Conservation (phyloP, 2,113 vertebrate species). For the Bambusicola thoracicus region DNA sequence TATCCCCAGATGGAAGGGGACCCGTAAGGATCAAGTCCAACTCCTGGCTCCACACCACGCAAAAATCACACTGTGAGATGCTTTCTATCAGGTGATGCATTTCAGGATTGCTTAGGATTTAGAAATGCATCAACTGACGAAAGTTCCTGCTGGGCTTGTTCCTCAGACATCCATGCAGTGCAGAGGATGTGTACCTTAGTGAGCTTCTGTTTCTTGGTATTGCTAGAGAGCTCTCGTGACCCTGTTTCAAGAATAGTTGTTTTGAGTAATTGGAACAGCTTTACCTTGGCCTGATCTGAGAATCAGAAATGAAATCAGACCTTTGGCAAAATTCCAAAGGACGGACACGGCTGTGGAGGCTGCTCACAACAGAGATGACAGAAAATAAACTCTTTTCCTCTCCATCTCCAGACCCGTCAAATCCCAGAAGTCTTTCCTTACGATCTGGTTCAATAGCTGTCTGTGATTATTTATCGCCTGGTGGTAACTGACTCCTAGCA, state of each 20-base stretch:
- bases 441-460: background rate
- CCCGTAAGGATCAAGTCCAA: no score
- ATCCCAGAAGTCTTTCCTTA: background rate
- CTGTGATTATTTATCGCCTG: background rate
- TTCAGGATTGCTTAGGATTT: background rate
- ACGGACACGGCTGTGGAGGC: accelerated
- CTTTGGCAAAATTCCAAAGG: background rate
- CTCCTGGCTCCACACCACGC: no score
- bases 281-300: background rate
- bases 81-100: background rate
- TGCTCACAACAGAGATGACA: accelerated
- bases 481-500: background rate
- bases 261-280: background rate
- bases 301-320: background rate
- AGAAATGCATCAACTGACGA: background rate
- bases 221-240: background rate
- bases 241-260: accelerated
- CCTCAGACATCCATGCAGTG: background rate
- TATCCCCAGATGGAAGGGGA: no score
- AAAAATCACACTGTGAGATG: background rate
- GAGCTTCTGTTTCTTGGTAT: background rate
- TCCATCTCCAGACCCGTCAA: background rate
- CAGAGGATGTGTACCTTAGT: background rate
- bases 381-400: background rate
- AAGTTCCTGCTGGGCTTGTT: background rate